Conservation (phyloP, 2,797 vertebrate species). For the Monodelphis domestica region DNA sequence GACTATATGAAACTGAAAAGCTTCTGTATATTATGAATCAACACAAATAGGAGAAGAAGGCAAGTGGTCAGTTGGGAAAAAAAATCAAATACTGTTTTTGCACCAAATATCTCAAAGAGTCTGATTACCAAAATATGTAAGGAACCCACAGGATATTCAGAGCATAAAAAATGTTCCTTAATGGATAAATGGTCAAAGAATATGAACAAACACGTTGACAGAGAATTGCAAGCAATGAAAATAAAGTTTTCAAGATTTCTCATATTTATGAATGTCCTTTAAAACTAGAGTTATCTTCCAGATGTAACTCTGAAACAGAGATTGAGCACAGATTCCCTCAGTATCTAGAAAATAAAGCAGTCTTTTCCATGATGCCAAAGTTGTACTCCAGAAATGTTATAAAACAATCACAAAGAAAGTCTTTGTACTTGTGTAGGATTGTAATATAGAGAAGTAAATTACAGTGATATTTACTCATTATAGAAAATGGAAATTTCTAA, state of each 20-base stretch:
- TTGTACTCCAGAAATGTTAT: not conserved
- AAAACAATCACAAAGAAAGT: not conserved
- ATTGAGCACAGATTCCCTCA: not conserved
- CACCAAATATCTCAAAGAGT: not conserved
- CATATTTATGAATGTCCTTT: constrained; percentile 17
- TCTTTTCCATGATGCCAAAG: constrained; percentile 37
- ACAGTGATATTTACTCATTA: constrained; percentile 20
- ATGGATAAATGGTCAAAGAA: not conserved
- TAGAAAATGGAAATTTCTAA: not conserved
- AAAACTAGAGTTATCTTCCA: constrained; percentile 44
- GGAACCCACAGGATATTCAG: not conserved
- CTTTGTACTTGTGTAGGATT: not conserved
- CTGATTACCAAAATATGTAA: not conserved
- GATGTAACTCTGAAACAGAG: not conserved
- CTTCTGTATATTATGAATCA: not conserved
- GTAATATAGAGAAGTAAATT: not conserved
- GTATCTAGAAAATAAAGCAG: not conserved
- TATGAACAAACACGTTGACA: not conserved
- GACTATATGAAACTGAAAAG: not conserved
- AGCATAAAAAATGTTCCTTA: not conserved
- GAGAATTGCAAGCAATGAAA: constrained; percentile 30
- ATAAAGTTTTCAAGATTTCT: not conserved
- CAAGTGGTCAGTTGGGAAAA: not conserved
- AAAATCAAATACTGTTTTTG: not conserved
- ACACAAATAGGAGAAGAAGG: not conserved